These are phyloP conservation scores for Onychorhynchus coronatus DNA, from an alignment of 2,113 vertebrate genomes.

Conservation along the genomic window DNA sequence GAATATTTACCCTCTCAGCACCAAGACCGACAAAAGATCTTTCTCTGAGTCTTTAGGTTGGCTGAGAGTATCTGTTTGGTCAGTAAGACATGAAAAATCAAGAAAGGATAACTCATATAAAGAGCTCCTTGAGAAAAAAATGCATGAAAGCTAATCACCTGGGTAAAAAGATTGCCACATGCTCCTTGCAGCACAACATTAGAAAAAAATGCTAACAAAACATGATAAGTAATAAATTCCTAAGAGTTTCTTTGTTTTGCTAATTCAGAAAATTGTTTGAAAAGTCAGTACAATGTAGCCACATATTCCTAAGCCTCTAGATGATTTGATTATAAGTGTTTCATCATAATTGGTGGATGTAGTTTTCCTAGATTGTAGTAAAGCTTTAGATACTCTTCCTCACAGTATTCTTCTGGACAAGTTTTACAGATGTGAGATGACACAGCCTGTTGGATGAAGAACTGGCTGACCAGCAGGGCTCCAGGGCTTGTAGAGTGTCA, in stretches of 20 bases:
- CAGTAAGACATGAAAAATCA: neutral
- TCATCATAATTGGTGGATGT: neutral
- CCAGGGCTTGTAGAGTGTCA: neutral
- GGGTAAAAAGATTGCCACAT: neutral
- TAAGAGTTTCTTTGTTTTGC: neutral
- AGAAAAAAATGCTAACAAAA: neutral
- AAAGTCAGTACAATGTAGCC: neutral
- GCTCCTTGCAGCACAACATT: neutral
- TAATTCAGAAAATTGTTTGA: neutral
- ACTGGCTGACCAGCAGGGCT: neutral
- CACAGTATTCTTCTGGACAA: neutral
- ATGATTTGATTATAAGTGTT: neutral
- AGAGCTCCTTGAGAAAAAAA: neutral
- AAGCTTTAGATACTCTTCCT: neutral
- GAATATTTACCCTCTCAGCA: neutral
- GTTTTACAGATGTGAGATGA: neutral
- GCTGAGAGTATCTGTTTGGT: neutral
- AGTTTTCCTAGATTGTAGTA: neutral
- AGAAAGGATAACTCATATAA: neutral
- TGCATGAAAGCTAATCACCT: neutral
- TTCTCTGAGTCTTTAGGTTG: neutral
- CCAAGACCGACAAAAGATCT: neutral
- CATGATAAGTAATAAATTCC: neutral
- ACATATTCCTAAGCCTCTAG: neutral
- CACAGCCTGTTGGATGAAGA: neutral